A percentile compares a stretch with the other conserved stretches of the same genome.
Conservation (phyloP, 2,888 invertebrate species). For the Ptycholaimellus sp. region DNA sequence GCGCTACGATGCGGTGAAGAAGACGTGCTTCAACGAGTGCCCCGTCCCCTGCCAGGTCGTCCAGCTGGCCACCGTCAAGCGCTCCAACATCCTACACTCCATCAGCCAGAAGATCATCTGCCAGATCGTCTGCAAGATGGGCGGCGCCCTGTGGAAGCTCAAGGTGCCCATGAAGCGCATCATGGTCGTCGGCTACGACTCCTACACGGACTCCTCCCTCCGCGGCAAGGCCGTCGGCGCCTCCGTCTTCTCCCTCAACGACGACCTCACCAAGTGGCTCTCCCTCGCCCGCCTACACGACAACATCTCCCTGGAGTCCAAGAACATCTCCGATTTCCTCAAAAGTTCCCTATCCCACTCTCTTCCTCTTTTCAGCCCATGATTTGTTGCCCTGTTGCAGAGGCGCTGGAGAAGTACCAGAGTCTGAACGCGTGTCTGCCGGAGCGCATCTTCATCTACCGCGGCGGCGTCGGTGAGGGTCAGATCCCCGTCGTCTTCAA, state of each 20-base stretch:
- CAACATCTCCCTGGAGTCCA: slow-evolving; percentile 49
- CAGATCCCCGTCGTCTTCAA: slow-evolving; percentile 46
- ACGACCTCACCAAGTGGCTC: slow-evolving; percentile 44
- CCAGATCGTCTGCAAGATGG: slow-evolving; percentile 73
- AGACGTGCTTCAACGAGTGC: slow-evolving; percentile 30
- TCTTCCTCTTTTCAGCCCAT: no score
- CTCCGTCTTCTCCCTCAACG: slow-evolving; percentile 53
- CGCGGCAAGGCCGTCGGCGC: slow-evolving; percentile 49
- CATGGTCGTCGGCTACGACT: slow-evolving; percentile 65
- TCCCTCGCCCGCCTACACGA: slow-evolving; percentile 47
- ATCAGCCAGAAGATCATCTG: slow-evolving; percentile 74
- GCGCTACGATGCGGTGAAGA: slow-evolving; percentile 62
- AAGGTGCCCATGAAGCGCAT: slow-evolving; percentile 36
- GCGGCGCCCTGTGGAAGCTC: slow-evolving; percentile 65
- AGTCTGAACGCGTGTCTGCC: slow-evolving; percentile 45
- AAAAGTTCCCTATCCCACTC: slow-evolving; percentile 9
- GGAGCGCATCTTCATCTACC: slow-evolving; percentile 54
- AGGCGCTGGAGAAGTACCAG: slow-evolving; percentile 39
- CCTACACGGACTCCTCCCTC: slow-evolving; percentile 53
- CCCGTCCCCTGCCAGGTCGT: slow-evolving; percentile 32
- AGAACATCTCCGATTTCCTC: slow-evolving; percentile 37
- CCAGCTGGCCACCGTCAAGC: slow-evolving; percentile 35
- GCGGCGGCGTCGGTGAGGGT: slow-evolving; percentile 82
- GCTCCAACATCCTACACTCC: slow-evolving; percentile 42
- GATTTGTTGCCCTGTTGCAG: no score